Evolutionary conservation across 2,113 vertebrate species (phyloP), one percentile per base, ranked within the genome.

Genomic region (Hippocampus guttulatus): DNA sequence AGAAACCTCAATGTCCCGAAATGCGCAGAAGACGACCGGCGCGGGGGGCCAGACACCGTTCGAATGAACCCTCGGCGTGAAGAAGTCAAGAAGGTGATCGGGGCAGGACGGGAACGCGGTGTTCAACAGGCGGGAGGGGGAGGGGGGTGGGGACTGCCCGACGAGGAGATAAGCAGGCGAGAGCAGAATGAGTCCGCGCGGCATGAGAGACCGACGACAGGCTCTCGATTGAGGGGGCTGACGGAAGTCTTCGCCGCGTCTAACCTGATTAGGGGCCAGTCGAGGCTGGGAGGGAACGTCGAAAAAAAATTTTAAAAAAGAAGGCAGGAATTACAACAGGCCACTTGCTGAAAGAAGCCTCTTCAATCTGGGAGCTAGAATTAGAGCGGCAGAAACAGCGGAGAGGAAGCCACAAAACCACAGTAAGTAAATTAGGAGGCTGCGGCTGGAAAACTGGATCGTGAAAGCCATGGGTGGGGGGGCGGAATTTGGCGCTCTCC

Each of bases 381-480:
- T 84, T 84, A 82, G 73, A 89, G 84, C 79, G 69, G 40, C 79
- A 81, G 80, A 71, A 85, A 80, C 81, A 80, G 77, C 82, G 79
- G 67, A 84, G 79, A 81, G 81, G 81, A 88, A 89, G 78, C 87
- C 88, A 79, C 86, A 85, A 88, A 89, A 88, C 87, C 88, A 73
- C 87, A 87, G 87, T 91, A 85, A 91, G 90, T 90, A 87, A 87
- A 88, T 88, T 88, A 88, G 84, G 84, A 83, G 71, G 67, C 81
- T 82, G 85, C 66, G 72, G 84, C 78, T 85, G 85, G 84, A 86
- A 89, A 82, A 83, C 81, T 81, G 75, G 80, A 78, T 75, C 79
- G 85, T 83, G 76, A 84, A 65, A 83, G 80, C 72, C 45, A 61
- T 51, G 76, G 80, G 79, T 20, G 77, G 73, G 69, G 65, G 77